Evolutionary conservation across 2,797 vertebrate genomes (phyloP), one percentile per base, ranked within the genome.

Genomic region (Gymnothorax reevesii): DNA sequence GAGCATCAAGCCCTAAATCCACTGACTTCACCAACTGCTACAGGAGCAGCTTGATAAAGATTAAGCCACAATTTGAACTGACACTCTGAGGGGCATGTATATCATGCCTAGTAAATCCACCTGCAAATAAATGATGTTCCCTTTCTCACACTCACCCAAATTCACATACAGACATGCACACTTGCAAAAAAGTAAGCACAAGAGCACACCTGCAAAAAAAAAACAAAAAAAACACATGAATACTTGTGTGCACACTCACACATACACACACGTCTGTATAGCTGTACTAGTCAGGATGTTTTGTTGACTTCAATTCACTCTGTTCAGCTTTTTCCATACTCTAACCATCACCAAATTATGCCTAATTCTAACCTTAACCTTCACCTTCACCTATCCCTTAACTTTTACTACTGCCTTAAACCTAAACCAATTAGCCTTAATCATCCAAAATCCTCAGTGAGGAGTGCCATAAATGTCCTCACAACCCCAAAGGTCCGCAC

Each of bases 171-270:
- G 52, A 12, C 86, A 71, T 54, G 49, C 12, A 84, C 0, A 82
- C 82, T 77, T 57, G 84, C 60, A 79, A 0, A 71, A 62, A 85
- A 33, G 17, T 25, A 87, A 13, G 27, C 9, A n/a, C 83, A 25
- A 82, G 71, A 17, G 69, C 71, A 33, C 80, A 88, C 86, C 90
- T 69, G 77, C 80, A 82, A 3, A 13, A 64, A 4, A 2, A 13
- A 82, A 3, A 13, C 8, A 4, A 2, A 13, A 64, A 12, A 64
- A 13, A 64, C 77, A 89, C 79, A 86, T 77, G 87, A 85, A 91
- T 73, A 82, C 80, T 77, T 42, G 33, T 42, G 33, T 64, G 87
- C 80, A 7, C 60, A 15, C 64, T 66, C 64, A 12, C 22, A n/a
- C 66, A 27, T 80, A 89, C 80, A 83, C 86, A 73, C 7, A 75